These are phyloP conservation scores for Carassius gibelio DNA, from an alignment of 2,113 vertebrate species.

Conservation along the genomic window DNA sequence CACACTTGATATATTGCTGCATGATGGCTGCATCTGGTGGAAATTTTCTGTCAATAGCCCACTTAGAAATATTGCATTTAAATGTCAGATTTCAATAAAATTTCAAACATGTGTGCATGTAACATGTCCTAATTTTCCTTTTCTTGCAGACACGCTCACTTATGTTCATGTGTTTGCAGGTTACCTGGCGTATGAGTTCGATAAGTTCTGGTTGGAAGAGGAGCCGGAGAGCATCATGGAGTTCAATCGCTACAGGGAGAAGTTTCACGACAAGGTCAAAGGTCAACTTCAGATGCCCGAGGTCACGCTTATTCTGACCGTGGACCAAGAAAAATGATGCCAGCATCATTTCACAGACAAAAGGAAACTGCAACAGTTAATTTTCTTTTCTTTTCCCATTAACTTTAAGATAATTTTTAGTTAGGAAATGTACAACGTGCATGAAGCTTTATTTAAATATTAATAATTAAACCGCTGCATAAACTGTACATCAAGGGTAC, in stretches of 20 bases:
- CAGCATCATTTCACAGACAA: constrained; percentile 7
- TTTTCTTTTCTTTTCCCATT: constrained; percentile 3
- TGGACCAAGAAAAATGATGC: constrained; percentile 61
- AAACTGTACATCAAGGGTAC: background rate
- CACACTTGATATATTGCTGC: too few relatives aligned
- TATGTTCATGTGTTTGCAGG: constrained; percentile 69
- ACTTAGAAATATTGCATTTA: too few relatives aligned
- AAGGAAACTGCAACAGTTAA: background rate
- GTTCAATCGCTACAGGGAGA: constrained; percentile 96
- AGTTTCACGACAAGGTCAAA: constrained; percentile 89
- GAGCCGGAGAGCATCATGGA: constrained; percentile 97
- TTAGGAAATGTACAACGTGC: background rate
- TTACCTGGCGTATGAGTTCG: constrained; percentile 94
- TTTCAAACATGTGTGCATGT: too few relatives aligned
- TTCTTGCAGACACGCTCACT: too few relatives aligned
- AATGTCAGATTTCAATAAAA: too few relatives aligned
- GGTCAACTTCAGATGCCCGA: constrained; percentile 78
- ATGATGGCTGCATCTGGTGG: too few relatives aligned
- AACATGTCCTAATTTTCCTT: too few relatives aligned
- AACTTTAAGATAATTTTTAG: background rate
- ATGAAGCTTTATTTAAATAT: constrained; percentile 7
- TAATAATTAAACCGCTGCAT: background rate
- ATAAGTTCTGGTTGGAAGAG: constrained; percentile 96
- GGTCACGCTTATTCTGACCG: constrained; percentile 77
- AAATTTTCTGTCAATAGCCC: too few relatives aligned